Percentiles rank a stretch among this genome's conserved stretches.
These are phyloP conservation scores for Patiria pectinifera DNA, from an alignment of 53 echinoderm and acorn worm genomes.

Conservation along the genomic window DNA sequence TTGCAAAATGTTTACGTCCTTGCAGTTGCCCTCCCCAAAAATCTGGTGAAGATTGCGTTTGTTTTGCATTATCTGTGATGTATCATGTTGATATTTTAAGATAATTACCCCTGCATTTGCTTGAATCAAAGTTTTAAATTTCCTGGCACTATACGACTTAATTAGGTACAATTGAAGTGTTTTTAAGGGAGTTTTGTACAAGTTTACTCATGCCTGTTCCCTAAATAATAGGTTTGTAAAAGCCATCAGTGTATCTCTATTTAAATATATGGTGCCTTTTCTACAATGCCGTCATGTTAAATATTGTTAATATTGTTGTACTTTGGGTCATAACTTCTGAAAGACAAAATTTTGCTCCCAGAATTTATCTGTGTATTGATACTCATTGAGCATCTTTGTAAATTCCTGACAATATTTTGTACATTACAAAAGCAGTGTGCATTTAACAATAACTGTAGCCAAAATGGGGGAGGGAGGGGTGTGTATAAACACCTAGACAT, in stretches of 20 bases:
- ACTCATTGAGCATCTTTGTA: constrained; percentile 16
- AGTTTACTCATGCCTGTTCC: neutral
- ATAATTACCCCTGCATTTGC: neutral
- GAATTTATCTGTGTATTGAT: neutral
- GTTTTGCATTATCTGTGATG: neutral
- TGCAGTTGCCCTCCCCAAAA: no score
- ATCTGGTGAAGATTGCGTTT: neutral
- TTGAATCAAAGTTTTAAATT: neutral
- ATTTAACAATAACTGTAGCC: neutral
- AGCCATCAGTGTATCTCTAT: constrained; percentile 13
- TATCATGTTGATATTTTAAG: neutral
- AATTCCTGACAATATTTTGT: constrained; percentile 32
- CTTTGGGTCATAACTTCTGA: constrained; percentile 8
- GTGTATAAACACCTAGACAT: neutral
- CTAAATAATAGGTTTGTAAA: neutral
- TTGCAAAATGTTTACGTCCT: no score
- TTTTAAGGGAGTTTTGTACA: constrained; percentile 11
- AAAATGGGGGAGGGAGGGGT: neutral
- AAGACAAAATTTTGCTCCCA: neutral
- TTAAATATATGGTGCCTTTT: constrained; percentile 45
- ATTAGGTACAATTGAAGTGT: neutral
- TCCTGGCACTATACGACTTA: neutral
- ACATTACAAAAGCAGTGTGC: constrained; percentile 11
- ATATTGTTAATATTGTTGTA: constrained; percentile 56
- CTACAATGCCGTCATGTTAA: constrained; percentile 37